A percentile compares a stretch with the other conserved stretches of the same genome.
phyloP scores from a whole-genome alignment of 2,797 vertebrate species.

The Ambastaia sidthimunki region DNA sequence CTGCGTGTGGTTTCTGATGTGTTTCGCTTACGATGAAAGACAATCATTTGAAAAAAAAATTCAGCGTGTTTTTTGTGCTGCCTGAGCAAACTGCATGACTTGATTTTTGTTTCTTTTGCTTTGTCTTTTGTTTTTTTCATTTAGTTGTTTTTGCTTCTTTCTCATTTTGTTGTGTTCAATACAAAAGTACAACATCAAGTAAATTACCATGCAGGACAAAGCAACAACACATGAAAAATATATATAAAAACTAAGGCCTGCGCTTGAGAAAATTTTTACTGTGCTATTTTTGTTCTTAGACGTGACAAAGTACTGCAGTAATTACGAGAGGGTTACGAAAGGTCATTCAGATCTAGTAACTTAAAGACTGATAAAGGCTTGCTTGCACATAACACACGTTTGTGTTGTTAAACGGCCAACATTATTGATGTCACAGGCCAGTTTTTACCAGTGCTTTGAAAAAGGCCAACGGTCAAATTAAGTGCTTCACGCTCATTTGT shows the following conservation, averaged over 20 bases:
- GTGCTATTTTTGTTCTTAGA: constrained; percentile 21
- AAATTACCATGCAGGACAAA: constrained; percentile 6
- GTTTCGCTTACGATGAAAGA: constrained; percentile 25
- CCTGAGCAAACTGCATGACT: constrained; percentile 30
- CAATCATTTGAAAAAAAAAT: constrained; percentile 30
- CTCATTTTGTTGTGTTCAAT: neutral
- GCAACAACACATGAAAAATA: constrained; percentile 4
- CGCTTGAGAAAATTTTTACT: constrained; percentile 19
- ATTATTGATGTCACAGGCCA: constrained; percentile 42
- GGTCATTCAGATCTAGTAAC: constrained; percentile 8
- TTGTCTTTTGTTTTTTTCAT: constrained; percentile 13
- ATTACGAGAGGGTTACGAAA: constrained; percentile 15
- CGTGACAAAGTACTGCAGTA: constrained; percentile 52
- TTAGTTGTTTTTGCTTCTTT: constrained; percentile 35
- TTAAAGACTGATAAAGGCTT: constrained; percentile 28
- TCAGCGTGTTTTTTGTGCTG: neutral
- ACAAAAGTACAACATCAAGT: constrained; percentile 19
- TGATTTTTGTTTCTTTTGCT: constrained; percentile 5
- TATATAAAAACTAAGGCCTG: constrained; percentile 31
- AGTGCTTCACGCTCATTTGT: constrained; percentile 31
- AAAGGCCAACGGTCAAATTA: constrained; percentile 31
- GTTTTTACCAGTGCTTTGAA: constrained; percentile 37
- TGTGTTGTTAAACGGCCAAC: constrained; percentile 11
- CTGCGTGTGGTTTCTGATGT: neutral
- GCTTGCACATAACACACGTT: constrained; percentile 17